These are phyloP conservation scores for Drosophila busckii DNA, from an alignment of 1,140 invertebrate genomes.

Conservation along the genomic window DNA sequence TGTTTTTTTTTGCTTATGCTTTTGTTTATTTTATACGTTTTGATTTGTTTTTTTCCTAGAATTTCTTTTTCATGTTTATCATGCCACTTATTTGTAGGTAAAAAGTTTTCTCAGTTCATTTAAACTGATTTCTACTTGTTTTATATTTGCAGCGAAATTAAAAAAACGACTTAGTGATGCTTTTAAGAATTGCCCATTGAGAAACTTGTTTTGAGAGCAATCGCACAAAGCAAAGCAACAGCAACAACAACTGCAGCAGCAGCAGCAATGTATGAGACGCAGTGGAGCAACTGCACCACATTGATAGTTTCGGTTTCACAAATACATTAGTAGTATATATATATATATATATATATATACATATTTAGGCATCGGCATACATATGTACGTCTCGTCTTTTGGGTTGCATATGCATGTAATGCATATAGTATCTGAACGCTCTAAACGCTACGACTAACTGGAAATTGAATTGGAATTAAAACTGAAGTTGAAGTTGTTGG, in stretches of 20 bases:
- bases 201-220: slow-evolving; percentile 67
- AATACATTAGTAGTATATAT: slow-evolving; percentile 8
- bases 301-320: slow-evolving; percentile 45
- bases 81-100: slow-evolving; percentile 42
- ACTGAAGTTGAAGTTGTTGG: neutral
- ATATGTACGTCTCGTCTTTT: too few relatives aligned
- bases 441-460: slow-evolving; percentile 2
- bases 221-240: slow-evolving; percentile 4
- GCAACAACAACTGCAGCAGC: slow-evolving; percentile 15
- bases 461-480: too few relatives aligned
- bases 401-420: too few relatives aligned
- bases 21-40: slow-evolving; percentile 15
- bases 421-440: too few relatives aligned
- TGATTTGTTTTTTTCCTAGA: slow-evolving; percentile 5
- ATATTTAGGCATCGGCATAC: slow-evolving; percentile 11
- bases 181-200: slow-evolving; percentile 75
- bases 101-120: slow-evolving; percentile 20
- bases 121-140: slow-evolving; percentile 59
- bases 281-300: slow-evolving; percentile 12
- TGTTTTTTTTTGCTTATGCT: slow-evolving; percentile 27
- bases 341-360: neutral
- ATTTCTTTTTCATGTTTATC: slow-evolving; percentile 21
- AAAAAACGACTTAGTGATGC: slow-evolving; percentile 78
- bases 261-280: slow-evolving; percentile 33
- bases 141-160: slow-evolving; percentile 77